Conservation (phyloP, 2,888 invertebrate species). For the Plagodis dolabraria region DNA sequence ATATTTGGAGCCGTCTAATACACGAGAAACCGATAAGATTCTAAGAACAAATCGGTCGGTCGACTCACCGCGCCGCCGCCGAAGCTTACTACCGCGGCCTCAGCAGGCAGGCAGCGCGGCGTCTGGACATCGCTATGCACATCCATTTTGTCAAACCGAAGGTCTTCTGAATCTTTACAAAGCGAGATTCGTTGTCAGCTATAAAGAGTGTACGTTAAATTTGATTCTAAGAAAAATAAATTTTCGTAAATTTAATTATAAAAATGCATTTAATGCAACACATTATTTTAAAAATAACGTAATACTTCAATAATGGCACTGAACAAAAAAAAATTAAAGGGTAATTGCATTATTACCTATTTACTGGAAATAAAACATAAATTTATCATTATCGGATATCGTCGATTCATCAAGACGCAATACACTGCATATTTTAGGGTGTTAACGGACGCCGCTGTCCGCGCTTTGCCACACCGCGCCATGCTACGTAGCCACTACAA, state of each 20-base stretch:
- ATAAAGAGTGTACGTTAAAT: conserved; percentile 50
- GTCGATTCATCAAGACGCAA: conserved; percentile 68
- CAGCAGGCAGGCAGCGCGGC: conserved; percentile 68
- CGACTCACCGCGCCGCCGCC: conserved; percentile 24
- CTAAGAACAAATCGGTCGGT: conserved; percentile 62
- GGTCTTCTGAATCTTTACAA: conserved; percentile 55
- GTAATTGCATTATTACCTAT: conserved; percentile 57
- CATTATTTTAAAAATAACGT: conserved; percentile 80
- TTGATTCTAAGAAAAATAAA: conserved; percentile 53
- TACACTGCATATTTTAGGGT: conserved; percentile 51
- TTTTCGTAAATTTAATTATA: conserved; percentile 45
- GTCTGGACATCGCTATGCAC: conserved; percentile 73
- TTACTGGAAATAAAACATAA: conserved; percentile 57
- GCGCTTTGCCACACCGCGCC: conserved; percentile 27
- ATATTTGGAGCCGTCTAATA: conserved; percentile 36
- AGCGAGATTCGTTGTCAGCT: conserved; percentile 76
- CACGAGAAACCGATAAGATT: conserved; percentile 39
- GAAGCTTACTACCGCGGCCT: conserved; percentile 42
- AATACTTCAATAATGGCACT: conserved; percentile 82
- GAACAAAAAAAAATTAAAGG: conserved; percentile 66
- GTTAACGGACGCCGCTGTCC: conserved; percentile 39
- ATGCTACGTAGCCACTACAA: background rate
- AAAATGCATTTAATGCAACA: conserved; percentile 82
- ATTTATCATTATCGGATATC: conserved; percentile 54
- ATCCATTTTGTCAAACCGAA: conserved; percentile 58